Percentiles rank a stretch among this genome's conserved stretches.
Evolutionary conservation across 2,113 vertebrate genomes (phyloP).

Genomic region (Harpagus bidentatus): DNA sequence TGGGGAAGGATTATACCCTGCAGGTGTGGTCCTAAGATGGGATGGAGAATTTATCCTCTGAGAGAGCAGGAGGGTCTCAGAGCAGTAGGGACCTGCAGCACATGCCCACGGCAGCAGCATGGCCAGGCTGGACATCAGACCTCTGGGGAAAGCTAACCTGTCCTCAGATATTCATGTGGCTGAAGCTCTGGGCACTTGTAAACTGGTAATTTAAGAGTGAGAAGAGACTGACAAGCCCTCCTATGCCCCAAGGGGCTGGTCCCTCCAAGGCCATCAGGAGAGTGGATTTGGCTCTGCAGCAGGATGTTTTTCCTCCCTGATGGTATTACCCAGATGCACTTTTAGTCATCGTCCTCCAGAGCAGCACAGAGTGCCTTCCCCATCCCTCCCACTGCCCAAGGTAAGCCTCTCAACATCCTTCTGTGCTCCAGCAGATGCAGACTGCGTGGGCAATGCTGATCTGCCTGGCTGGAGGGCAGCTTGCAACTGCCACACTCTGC

Average conservation of each 20-base stretch:
- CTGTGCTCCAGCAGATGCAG: conserved; percentile 9
- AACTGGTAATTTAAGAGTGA: neutral
- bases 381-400: neutral
- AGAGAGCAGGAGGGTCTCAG: neutral
- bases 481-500: conserved; percentile 49
- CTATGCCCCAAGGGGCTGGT: neutral
- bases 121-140: neutral
- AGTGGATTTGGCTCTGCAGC: neutral
- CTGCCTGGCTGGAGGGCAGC: neutral
- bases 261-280: neutral
- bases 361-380: neutral
- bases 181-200: neutral
- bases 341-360: neutral
- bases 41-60: neutral
- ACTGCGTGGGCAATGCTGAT: neutral
- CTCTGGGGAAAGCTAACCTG: neutral
- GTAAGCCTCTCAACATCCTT: fast-evolving
- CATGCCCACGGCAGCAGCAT: neutral
- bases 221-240: neutral
- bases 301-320: neutral
- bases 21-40: neutral
- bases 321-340: neutral
- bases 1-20: neutral
- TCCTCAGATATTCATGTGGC: neutral
- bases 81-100: neutral